A percentile compares a stretch with the other conserved stretches of the same genome.
Conservation (phyloP, 2,797 vertebrate species). For the Phylloscopus collybita region DNA sequence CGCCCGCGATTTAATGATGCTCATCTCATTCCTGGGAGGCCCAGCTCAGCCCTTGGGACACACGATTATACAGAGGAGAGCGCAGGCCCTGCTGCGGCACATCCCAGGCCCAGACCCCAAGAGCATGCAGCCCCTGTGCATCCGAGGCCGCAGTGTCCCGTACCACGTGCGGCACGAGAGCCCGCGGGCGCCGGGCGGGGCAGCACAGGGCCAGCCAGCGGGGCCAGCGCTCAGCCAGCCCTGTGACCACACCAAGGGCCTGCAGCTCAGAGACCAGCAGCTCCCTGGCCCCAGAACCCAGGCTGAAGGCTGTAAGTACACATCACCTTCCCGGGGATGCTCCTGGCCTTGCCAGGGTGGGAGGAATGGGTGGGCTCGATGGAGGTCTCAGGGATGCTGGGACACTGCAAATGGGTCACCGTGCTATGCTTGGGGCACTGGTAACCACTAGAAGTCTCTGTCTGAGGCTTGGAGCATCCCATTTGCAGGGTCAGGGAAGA, state of each 20-base stretch:
- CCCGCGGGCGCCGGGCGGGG: background rate
- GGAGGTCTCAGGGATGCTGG: background rate
- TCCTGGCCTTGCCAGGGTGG: background rate
- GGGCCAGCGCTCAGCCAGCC: background rate
- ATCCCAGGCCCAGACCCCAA: background rate
- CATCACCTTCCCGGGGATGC: background rate
- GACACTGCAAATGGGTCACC: accelerated
- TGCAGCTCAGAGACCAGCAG: background rate
- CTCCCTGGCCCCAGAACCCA: background rate
- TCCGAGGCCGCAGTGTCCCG: background rate
- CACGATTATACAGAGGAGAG: background rate
- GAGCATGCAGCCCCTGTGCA: background rate
- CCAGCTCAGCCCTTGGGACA: background rate
- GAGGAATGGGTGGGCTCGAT: background rate
- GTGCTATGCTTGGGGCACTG: background rate
- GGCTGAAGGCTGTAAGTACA: constrained; percentile 56
- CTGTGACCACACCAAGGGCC: background rate
- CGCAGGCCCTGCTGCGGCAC: background rate
- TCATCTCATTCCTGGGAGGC: constrained; percentile 38
- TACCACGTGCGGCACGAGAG: background rate
- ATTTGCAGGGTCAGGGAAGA: background rate
- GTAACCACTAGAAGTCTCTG: background rate
- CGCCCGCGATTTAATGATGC: background rate
- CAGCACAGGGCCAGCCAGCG: background rate
- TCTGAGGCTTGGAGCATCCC: accelerated